These are phyloP conservation scores for Heteromormyrus szaboi DNA, from an alignment of 2,797 vertebrate species.

Conservation along the genomic window DNA sequence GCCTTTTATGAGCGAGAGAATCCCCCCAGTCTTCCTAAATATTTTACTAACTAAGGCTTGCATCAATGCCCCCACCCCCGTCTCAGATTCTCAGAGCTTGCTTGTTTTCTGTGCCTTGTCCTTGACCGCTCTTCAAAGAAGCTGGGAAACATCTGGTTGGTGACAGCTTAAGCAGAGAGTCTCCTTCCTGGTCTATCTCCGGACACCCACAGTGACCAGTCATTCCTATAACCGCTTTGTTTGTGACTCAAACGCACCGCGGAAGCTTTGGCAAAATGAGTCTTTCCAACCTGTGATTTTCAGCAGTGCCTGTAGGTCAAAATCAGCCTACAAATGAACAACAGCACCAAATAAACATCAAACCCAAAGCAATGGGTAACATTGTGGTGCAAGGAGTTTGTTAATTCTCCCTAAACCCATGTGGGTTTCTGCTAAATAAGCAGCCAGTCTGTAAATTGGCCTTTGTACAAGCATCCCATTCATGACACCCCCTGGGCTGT, in stretches of 20 bases:
- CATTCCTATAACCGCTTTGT: constrained; percentile 15
- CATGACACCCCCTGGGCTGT: neutral
- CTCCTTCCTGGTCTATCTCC: neutral
- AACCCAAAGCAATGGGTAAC: neutral
- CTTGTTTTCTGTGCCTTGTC: constrained; percentile 24
- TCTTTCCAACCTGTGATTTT: neutral
- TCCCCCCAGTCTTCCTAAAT: neutral
- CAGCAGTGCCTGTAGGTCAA: neutral
- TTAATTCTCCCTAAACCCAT: neutral
- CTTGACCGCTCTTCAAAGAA: constrained; percentile 16
- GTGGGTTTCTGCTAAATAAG: neutral
- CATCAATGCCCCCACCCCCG: neutral
- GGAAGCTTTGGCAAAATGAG: neutral
- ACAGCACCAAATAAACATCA: neutral
- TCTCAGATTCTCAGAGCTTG: neutral
- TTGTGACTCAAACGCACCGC: constrained; percentile 4
- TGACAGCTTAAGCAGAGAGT: constrained; percentile 34
- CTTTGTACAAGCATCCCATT: neutral
- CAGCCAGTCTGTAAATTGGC: neutral
- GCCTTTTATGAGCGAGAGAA: neutral
- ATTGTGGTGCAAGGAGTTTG: neutral
- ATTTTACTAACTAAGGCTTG: neutral
- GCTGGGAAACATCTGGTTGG: constrained; percentile 29
- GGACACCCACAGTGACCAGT: neutral
- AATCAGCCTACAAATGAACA: neutral